Base-by-base conservation (phyloP, 2,888 invertebrate genomes). In the Hololepta plana region DNA sequence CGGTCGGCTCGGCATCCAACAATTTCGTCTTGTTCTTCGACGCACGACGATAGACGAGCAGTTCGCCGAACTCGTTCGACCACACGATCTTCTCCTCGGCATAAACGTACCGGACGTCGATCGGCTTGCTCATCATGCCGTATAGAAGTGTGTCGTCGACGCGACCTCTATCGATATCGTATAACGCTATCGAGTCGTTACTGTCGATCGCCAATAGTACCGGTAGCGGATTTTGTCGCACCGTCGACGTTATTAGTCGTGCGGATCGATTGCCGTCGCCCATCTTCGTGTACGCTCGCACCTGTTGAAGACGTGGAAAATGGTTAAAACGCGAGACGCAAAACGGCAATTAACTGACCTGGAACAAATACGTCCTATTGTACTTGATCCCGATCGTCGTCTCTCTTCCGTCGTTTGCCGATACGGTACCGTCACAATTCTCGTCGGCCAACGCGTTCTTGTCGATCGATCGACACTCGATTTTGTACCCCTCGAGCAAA, bases 41-140 rank as follows among this genome's bases (percentile, higher is more conserved):
- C 28, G 61, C 60, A 13, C 67, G 55, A 35, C 64, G 58, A 2
- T 69, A 67, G 12, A 65, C 64, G 37, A 74, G 67, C 32, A 80
- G 52, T 47, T 77, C 73, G 33, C 72, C 67, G 45, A 72, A 62
- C 39, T 77, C 71, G 42, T 85, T 81, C 8, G 84, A 67, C 87
- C 87, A 90, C 40, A 77, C 77, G 4, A 85, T 58, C 12, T 72
- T 64, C 29, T 72, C 66, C 42, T 84, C 84, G 38, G 67, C 66
- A 3, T 72, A 66, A 19, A 74, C 59, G 32, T 68, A 66, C 5
- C 68, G 62, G 30, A 84, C 61, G 42, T 77, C 75, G 6, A 72
- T 60, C 0, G 79, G 75, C 29, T 69, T 69, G 4, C 70, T 69
- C 5, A n/a, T n/a, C 4, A 69, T 67, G 19, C 67, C 70, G 31